Conservation (phyloP, 2,113 vertebrate species). For the Bos indicus region DNA sequence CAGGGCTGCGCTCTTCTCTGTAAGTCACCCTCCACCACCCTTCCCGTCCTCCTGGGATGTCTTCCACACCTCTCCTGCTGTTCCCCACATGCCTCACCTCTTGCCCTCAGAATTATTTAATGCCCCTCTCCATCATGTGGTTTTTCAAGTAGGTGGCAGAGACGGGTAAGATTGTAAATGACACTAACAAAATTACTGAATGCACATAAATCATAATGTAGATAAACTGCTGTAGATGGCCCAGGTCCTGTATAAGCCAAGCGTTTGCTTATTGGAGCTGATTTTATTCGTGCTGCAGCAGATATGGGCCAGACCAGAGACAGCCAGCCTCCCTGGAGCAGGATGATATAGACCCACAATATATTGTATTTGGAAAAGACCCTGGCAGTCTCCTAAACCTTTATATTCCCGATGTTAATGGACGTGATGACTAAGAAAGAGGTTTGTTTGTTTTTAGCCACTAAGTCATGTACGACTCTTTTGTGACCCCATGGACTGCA, state of each 20-base stretch:
- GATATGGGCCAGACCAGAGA: background rate
- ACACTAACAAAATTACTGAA: background rate
- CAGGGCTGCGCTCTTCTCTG: background rate
- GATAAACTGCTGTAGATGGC: background rate
- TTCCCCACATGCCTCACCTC: background rate
- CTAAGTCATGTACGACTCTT: background rate
- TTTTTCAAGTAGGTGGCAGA: background rate
- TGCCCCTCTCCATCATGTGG: background rate
- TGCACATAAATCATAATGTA: background rate
- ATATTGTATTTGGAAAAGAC: background rate
- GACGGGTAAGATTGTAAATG: background rate
- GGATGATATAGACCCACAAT: accelerated
- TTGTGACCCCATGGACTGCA: background rate
- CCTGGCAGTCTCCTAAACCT: background rate
- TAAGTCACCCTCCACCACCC: background rate
- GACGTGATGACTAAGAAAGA: background rate
- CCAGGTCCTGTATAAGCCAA: background rate
- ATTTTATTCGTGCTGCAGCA: background rate
- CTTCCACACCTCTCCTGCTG: background rate
- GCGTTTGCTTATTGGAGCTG: background rate
- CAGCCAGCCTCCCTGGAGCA: background rate
- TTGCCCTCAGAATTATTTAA: background rate
- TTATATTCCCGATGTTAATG: background rate
- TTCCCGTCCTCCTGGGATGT: background rate
- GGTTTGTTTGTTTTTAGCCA: background rate